Percentiles rank a stretch among this genome's conserved stretches.
Conservation (phyloP, 2,113 vertebrate genomes). For the Camarhynchus parvulus region DNA sequence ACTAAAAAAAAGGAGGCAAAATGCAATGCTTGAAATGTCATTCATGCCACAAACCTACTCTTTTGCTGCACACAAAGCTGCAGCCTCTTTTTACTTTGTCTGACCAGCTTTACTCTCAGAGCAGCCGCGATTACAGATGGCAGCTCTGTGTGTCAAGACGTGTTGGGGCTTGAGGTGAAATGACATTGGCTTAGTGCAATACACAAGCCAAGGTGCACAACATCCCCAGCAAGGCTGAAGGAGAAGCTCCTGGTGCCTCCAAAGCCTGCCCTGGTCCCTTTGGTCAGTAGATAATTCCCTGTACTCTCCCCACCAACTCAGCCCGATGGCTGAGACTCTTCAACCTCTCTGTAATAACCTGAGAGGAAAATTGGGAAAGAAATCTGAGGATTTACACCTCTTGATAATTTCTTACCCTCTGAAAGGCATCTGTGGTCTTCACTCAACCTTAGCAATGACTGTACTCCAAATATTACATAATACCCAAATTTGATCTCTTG, state of each 20-base stretch:
- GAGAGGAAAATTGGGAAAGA: background rate
- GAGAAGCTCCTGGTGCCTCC: background rate
- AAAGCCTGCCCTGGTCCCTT: background rate
- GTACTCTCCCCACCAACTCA: background rate
- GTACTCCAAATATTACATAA: background rate
- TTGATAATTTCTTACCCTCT: background rate
- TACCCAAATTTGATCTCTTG: background rate
- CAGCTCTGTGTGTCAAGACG: background rate
- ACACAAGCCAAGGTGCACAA: background rate
- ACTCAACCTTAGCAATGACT: background rate
- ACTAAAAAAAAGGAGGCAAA: background rate
- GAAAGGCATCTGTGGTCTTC: background rate
- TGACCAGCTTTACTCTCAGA: background rate
- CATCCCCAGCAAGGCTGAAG: background rate
- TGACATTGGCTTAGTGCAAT: background rate
- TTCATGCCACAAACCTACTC: background rate
- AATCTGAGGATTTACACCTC: background rate
- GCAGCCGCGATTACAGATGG: background rate
- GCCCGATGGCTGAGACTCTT: background rate
- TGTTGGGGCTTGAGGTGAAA: background rate
- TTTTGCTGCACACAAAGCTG: background rate
- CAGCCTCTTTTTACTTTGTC: background rate
- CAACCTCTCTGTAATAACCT: background rate
- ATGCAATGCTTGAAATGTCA: background rate
- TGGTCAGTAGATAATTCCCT: background rate